Percentiles rank a stretch among this genome's conserved stretches.
Evolutionary conservation across 2,113 vertebrate species (phyloP).

Genomic region (Apodemus sylvaticus): DNA sequence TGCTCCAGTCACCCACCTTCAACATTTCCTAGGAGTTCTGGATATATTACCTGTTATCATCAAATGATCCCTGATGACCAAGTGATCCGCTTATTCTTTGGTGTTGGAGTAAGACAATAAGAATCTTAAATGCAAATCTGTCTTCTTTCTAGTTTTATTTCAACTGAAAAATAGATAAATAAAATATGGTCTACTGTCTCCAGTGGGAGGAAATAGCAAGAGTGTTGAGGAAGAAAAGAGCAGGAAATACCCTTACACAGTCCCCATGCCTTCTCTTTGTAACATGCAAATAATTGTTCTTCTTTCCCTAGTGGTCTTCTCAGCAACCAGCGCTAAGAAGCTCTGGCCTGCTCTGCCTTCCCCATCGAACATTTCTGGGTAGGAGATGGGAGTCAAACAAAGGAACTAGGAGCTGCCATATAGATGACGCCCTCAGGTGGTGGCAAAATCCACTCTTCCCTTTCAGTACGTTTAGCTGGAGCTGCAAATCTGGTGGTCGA

Average conservation of each 20-base stretch:
- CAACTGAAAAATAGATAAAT: neutral
- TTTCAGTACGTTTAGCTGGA: slow-evolving; percentile 58
- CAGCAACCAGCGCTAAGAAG: neutral
- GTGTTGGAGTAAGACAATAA: neutral
- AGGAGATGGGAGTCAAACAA: slow-evolving; percentile 46
- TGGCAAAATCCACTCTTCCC: slow-evolving; percentile 48
- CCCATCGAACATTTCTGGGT: neutral
- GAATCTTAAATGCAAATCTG: neutral
- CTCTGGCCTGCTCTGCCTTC: slow-evolving; percentile 5
- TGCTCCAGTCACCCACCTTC: neutral
- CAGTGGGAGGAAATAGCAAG: neutral
- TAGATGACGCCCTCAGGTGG: slow-evolving; percentile 48
- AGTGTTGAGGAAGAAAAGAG: neutral
- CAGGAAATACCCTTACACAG: neutral
- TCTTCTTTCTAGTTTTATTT: neutral
- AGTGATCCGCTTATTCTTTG: too few species aligned
- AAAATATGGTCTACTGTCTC: neutral
- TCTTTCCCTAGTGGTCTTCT: neutral
- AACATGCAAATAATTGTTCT: slow-evolving; percentile 1
- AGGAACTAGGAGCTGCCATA: neutral
- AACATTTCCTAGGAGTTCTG: neutral
- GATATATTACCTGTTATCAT: neutral
- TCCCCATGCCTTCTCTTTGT: neutral
- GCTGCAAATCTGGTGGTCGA: neutral
- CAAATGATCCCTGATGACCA: neutral